Base-by-base conservation (phyloP, 2,888 invertebrate genomes). In the Byasa hedistus region DNA sequence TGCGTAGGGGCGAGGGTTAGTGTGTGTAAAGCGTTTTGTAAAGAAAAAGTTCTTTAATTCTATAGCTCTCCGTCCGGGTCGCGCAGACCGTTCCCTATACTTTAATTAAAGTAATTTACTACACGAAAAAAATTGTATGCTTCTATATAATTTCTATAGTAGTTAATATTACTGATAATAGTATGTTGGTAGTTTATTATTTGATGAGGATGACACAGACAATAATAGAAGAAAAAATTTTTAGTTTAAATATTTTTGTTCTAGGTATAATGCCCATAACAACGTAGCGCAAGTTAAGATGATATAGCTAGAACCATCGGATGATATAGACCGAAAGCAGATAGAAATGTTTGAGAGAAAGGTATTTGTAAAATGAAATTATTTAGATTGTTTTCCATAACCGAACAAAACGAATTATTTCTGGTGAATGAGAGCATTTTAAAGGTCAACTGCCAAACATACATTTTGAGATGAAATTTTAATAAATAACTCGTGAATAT, bases 401-500 rank as follows among this genome's bases (percentile, higher is more conserved):
- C 39, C 39, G n/a, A 5, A 12, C 22, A 54, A 54, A 21, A 22
- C 12, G 22, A 22, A 54, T 7, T 54, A 54, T 22, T 54, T 54
- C 8, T 22, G 22, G 19, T 61, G 36, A 27, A 27, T 3, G 56
- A 0, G 7, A 56, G 17, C 2, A 15, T 24, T 56, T 7, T 19
- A 15, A 56, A 56, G 56, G 56, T 56, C 27, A 19, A 22, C 36
- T 21, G 32, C n/a, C n/a, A 24, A 21, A 54, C n/a, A 23, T 56
- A 17, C 55, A 3, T 19, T 2, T 17, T n/a, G n/a, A 21, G 24
- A 32, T 19, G 57, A 32, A 19, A 36, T 59, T 55, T n/a, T n/a
- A 24, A 55, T 44, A 65, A 65, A 64, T 39, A 59, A 64, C 55
- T 48, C 27, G 44, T 23, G 23, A 23, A 64, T 36, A 56, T 61